Evolutionary conservation across 2,797 vertebrate genomes (phyloP).

Genomic region (Coregonus sp.): DNA sequence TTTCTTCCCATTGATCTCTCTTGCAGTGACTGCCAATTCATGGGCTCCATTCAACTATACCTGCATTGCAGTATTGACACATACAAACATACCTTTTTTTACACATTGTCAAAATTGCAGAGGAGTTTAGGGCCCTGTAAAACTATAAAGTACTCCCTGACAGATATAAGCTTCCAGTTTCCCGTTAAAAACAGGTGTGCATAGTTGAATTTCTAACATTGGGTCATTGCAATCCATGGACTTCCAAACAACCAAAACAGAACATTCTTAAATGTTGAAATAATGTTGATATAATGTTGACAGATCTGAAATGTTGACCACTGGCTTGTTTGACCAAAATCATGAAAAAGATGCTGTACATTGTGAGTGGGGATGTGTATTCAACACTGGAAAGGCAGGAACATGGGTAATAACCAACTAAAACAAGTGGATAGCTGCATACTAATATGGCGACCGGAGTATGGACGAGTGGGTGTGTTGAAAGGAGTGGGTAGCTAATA

Average conservation of each 20-base stretch:
- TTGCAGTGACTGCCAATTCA: not conserved
- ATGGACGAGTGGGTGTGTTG: not conserved
- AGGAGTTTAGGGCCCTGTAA: not conserved
- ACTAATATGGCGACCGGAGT: too few relatives aligned
- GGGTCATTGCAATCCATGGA: too few relatives aligned
- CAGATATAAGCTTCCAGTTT: not conserved
- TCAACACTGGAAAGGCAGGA: not conserved
- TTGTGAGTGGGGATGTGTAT: not conserved
- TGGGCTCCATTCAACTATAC: not conserved
- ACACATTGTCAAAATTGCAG: not conserved
- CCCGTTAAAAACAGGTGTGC: not conserved
- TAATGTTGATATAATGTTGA: not conserved
- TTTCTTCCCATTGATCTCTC: not conserved
- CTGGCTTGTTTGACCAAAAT: not conserved
- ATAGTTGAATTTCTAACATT: too few relatives aligned
- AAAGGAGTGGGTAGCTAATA: not conserved
- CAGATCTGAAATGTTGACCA: not conserved
- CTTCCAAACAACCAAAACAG: too few relatives aligned
- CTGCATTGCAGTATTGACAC: not conserved
- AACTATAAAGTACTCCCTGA: not conserved
- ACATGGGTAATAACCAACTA: not conserved
- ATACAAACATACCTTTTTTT: not conserved
- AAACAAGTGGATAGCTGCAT: not conserved
- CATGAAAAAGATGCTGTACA: not conserved
- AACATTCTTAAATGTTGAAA: too few relatives aligned